phyloP scores from a whole-genome alignment of 2,113 vertebrate genomes.

The Megaleporinus macrocephalus region DNA sequence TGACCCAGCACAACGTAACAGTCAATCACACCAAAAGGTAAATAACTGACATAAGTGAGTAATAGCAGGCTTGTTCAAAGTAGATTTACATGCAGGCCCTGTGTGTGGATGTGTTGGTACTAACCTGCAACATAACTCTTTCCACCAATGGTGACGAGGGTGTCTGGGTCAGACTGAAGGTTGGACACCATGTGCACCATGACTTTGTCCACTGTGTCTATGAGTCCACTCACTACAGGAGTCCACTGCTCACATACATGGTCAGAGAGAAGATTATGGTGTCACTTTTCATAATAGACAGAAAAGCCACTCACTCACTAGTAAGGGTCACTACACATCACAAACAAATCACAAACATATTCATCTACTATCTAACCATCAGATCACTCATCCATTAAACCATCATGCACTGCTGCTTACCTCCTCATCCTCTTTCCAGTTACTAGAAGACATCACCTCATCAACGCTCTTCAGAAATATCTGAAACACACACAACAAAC shows the following conservation, averaged over 20 bases:
- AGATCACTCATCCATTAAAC: neutral
- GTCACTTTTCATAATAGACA: neutral
- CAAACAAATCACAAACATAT: neutral
- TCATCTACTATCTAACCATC: neutral
- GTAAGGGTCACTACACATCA: too few species aligned
- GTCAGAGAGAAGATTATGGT: slow-evolving; percentile 1
- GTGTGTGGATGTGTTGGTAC: slow-evolving; percentile 50
- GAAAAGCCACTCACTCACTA: neutral
- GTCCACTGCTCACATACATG: slow-evolving; percentile 56
- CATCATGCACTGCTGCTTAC: slow-evolving; percentile 58
- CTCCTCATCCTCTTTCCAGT: slow-evolving; percentile 72
- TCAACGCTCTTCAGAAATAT: slow-evolving; percentile 85
- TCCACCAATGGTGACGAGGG: slow-evolving; percentile 78
- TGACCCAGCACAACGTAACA: too few species aligned
- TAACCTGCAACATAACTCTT: slow-evolving; percentile 88
- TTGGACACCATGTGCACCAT: slow-evolving; percentile 82
- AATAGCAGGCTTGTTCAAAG: too few species aligned
- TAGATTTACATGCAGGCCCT: too few species aligned
- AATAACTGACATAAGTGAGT: too few species aligned
- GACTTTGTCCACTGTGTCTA: slow-evolving; percentile 86
- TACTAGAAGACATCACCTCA: slow-evolving; percentile 79
- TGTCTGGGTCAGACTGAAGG: slow-evolving; percentile 62
- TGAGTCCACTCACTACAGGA: slow-evolving; percentile 76
- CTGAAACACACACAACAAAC: slow-evolving; percentile 72
- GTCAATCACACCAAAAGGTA: too few species aligned